Conservation (phyloP, 2,113 vertebrate genomes). For the Macquaria ambigua region DNA sequence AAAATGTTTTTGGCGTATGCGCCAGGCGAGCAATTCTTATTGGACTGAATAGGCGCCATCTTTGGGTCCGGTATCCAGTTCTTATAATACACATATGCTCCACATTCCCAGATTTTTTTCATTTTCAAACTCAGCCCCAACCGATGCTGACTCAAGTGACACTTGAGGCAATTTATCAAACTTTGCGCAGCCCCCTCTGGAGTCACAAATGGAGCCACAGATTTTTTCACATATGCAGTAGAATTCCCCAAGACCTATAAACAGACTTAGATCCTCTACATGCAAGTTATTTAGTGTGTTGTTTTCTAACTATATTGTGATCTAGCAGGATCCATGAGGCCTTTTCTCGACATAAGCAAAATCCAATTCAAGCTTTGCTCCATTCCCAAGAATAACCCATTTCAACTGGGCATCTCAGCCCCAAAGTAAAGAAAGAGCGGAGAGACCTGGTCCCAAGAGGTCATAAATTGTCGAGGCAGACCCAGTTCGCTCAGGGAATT, state of each 20-base stretch:
- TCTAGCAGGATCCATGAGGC: neutral
- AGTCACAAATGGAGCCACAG: neutral
- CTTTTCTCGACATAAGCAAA: constrained; percentile 26
- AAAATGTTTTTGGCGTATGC: no score
- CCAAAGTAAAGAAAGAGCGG: constrained; percentile 48
- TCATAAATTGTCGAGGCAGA: constrained; percentile 70
- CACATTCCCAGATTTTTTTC: neutral
- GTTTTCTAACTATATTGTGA: constrained; percentile 5
- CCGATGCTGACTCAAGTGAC: neutral
- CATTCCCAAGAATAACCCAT: constrained; percentile 36
- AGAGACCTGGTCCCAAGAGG: constrained; percentile 51
- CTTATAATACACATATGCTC: no score
- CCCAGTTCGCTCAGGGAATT: constrained; percentile 58
- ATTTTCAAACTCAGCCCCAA: neutral
- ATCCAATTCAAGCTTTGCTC: constrained; percentile 28
- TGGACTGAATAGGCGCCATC: no score
- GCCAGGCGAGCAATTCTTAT: no score
- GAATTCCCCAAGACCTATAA: neutral
- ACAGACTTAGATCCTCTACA: neutral
- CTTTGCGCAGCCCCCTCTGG: no score
- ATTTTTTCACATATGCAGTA: neutral
- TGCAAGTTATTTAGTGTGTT: neutral
- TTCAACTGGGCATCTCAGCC: constrained; percentile 43
- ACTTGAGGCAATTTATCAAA: neutral
- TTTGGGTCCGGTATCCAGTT: no score